These are phyloP conservation scores for Heliocidaris tuberculata DNA, from an alignment of 35 echinoderm and acorn worm species.

Conservation along the genomic window DNA sequence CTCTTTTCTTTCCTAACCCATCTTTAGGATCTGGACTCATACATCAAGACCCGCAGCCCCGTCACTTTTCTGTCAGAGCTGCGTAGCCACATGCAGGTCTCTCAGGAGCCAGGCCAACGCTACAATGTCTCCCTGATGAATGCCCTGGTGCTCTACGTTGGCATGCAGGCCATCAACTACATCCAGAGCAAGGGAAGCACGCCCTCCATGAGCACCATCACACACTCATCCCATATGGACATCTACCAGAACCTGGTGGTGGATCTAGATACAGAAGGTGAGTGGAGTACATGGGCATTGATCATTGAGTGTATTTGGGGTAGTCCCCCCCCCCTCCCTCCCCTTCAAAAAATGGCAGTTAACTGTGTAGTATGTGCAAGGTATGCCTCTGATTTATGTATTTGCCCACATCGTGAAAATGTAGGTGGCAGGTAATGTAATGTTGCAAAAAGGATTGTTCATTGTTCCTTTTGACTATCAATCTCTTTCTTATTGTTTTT, in stretches of 20 bases:
- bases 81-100: slow-evolving; percentile 89
- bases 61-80: slow-evolving; percentile 98
- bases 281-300: neutral
- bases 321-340: too few species aligned
- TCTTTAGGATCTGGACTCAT: slow-evolving; percentile 89
- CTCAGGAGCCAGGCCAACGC: slow-evolving; percentile 83
- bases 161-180: slow-evolving; percentile 96
- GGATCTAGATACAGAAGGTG: slow-evolving; percentile 96
- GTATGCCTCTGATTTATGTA: too few species aligned
- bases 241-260: slow-evolving; percentile 99
- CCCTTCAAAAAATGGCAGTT: neutral
- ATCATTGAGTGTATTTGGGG: neutral
- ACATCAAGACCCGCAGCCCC: slow-evolving; percentile 91
- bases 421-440: too few species aligned
- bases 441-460: too few species aligned
- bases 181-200: slow-evolving; percentile 96
- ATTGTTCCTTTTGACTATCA: too few species aligned
- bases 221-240: slow-evolving; percentile 98
- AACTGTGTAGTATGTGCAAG: too few species aligned
- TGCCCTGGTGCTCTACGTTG: slow-evolving; percentile 95
- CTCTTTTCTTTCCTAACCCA: too few species aligned
- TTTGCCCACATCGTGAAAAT: too few species aligned
- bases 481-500: too few species aligned
- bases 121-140: slow-evolving; percentile 97
- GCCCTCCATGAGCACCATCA: slow-evolving; percentile 98